Evolutionary conservation across 2,113 vertebrate genomes (phyloP), one percentile per base, ranked within the genome.

Genomic region (Percopsis transmontana): DNA sequence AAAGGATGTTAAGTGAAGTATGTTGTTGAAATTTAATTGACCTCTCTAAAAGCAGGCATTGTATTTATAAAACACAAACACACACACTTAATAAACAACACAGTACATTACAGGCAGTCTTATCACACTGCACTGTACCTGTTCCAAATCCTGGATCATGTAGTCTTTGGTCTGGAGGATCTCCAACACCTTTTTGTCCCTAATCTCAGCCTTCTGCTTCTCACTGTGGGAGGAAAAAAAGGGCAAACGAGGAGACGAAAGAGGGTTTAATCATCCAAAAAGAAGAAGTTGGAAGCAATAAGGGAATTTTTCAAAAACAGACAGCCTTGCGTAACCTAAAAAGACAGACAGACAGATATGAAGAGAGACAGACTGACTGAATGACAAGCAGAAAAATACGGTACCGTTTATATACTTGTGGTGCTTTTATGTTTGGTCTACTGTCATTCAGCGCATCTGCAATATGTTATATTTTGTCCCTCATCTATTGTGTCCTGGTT

Each of bases 121-220:
- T 1, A 66, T 6, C 4, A 60, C n/a, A 18, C 24, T 11, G 41
- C 42, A 27, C 23, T 5, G 16, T 91, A 98, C 95, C 96, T 95
- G 88, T 67, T 96, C 91, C 70, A 99, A 79, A 70, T 90, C 91
- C 78, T 95, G 91, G 87, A 96, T 96, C 86, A 81, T 92, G 81
- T 82, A 83, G 85, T 96, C 96, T 87, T 98, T 98, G 55, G 85
- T 87, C 90, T 97, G 94, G 39, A 99, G 94, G 85, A 98, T 96
- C 87, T 95, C 94, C 90, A 96, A 85, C 86, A 97, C 87, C 79
- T 92, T 97, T 80, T 94, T 90, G 91, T 96, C 95, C 91, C 96
- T 98, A 67, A 91, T 84, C 92, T 98, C 94, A 62, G 94, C 92
- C 92, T 96, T 98, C 80, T 92, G 90, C 83, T 96, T 97, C 91